Conservation (phyloP, 2,113 vertebrate species). For the Agapornis roseicollis region DNA sequence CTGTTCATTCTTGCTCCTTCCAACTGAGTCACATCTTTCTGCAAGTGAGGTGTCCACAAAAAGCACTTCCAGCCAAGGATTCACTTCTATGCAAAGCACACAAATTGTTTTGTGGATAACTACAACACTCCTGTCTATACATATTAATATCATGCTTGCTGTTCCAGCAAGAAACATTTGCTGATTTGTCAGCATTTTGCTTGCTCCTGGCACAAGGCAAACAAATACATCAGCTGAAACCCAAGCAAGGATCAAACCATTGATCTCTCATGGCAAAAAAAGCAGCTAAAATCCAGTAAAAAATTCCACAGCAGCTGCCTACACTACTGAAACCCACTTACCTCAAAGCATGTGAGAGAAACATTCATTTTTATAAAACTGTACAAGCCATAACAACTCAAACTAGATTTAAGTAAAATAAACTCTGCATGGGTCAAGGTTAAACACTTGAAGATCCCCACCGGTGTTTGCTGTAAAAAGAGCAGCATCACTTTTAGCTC, state of each 20-base stretch:
- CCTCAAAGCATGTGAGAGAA: background rate
- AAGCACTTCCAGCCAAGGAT: background rate
- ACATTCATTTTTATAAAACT: background rate
- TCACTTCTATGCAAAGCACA: background rate
- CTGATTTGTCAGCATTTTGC: conserved; percentile 27
- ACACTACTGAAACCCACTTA: background rate
- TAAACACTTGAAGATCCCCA: background rate
- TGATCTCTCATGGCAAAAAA: conserved; percentile 15
- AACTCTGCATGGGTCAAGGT: background rate
- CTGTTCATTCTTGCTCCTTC: background rate
- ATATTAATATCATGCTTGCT: background rate
- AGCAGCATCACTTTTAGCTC: background rate
- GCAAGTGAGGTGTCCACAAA: background rate
- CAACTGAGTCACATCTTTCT: background rate
- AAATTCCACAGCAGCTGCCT: conserved; percentile 11
- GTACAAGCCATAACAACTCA: background rate
- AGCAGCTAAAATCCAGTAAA: background rate
- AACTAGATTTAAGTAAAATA: conserved; percentile 14
- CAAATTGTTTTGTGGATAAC: background rate
- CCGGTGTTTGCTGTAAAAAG: background rate
- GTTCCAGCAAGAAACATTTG: background rate
- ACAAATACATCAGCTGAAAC: background rate
- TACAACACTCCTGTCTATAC: background rate
- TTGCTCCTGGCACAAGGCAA: conserved; percentile 3
- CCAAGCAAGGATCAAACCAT: background rate